phyloP scores from a whole-genome alignment of 2,113 vertebrate species.

The Colossoma macropomum region DNA sequence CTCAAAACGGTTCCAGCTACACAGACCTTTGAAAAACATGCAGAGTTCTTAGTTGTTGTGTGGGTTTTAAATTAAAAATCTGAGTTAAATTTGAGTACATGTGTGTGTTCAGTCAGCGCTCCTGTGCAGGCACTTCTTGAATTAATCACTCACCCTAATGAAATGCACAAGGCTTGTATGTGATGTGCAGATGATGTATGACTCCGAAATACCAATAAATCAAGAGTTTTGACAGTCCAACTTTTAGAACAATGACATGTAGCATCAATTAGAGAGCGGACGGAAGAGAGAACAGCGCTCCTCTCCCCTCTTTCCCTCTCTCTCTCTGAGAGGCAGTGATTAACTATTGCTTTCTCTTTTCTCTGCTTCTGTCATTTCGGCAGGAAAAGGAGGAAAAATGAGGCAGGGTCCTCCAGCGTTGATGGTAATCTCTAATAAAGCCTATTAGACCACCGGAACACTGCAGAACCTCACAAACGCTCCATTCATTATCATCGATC shows the following conservation, averaged over 20 bases:
- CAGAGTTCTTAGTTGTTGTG: too few species aligned
- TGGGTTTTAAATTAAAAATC: neutral
- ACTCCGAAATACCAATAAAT: slow-evolving; percentile 72
- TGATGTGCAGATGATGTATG: slow-evolving; percentile 74
- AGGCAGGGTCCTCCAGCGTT: slow-evolving; percentile 25
- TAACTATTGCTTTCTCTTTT: slow-evolving; percentile 65
- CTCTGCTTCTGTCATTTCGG: slow-evolving; percentile 68
- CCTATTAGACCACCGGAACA: slow-evolving; percentile 11
- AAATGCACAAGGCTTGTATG: slow-evolving; percentile 62
- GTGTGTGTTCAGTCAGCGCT: slow-evolving; percentile 53
- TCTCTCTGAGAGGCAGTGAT: slow-evolving; percentile 64
- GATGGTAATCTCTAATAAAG: slow-evolving; percentile 51
- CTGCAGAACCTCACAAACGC: slow-evolving; percentile 10
- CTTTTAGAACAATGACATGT: slow-evolving; percentile 70
- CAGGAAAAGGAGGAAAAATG: slow-evolving; percentile 43
- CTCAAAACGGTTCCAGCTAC: too few species aligned
- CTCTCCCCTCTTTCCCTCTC: neutral
- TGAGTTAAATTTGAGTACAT: slow-evolving; percentile 11
- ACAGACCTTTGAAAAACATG: too few species aligned
- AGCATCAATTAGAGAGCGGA: slow-evolving; percentile 71
- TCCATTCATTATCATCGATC: neutral
- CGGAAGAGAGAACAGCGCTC: slow-evolving; percentile 50
- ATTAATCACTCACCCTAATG: slow-evolving; percentile 76
- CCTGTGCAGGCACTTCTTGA: slow-evolving; percentile 58
- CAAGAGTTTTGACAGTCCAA: slow-evolving; percentile 72